Evolutionary conservation across 2,113 vertebrate species (phyloP).

Genomic region (Ceuthmochares aereus): DNA sequence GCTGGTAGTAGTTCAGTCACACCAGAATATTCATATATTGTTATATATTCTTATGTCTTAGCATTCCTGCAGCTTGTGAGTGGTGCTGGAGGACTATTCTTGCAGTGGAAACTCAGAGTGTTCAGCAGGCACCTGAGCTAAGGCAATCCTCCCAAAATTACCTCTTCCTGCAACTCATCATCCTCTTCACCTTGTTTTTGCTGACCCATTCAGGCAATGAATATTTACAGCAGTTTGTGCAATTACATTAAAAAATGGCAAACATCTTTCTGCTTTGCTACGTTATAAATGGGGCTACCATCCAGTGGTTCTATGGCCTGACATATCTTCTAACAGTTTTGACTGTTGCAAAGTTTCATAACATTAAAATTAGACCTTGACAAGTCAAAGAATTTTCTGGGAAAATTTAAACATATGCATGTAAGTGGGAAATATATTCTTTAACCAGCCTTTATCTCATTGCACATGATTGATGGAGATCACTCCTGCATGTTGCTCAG

Average conservation of each 20-base stretch:
- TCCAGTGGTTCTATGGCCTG: background rate
- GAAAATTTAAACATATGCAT: too few species aligned
- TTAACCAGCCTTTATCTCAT: too few species aligned
- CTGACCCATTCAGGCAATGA: background rate
- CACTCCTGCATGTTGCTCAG: too few species aligned
- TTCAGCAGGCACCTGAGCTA: background rate
- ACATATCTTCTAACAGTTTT: background rate
- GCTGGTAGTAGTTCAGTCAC: background rate
- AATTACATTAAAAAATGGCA: background rate
- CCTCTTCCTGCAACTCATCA: background rate
- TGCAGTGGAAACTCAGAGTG: background rate
- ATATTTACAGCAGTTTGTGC: background rate
- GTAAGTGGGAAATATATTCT: too few species aligned
- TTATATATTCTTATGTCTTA: background rate
- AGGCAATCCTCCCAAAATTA: background rate
- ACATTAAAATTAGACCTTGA: too few species aligned
- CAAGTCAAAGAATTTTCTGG: too few species aligned
- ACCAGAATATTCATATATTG: background rate
- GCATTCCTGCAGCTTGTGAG: fast-evolving
- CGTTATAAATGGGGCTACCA: background rate
- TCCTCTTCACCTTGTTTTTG: background rate
- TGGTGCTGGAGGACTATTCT: background rate
- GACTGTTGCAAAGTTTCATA: too few species aligned
- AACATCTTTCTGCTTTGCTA: background rate
- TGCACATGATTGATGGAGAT: too few species aligned